phyloP scores from a whole-genome alignment of 2,797 vertebrate genomes.

The Sebastes ruberrimus region DNA sequence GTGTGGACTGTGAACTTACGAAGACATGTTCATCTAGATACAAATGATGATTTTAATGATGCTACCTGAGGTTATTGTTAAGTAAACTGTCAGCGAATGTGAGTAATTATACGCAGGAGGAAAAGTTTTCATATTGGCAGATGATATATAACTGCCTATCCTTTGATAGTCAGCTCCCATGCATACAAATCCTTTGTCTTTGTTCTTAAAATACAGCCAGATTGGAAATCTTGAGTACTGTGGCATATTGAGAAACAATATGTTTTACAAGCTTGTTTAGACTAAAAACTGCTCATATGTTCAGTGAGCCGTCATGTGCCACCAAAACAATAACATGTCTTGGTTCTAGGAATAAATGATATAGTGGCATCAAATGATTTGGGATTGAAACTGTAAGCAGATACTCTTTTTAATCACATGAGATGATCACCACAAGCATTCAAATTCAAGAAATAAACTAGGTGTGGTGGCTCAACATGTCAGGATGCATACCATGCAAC shows the following conservation, averaged over 20 bases:
- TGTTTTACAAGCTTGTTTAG: conserved; percentile 49
- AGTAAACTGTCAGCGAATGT: conserved; percentile 47
- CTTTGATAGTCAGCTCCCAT: conserved; percentile 58
- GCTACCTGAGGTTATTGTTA: conserved; percentile 60
- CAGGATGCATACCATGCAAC: neutral
- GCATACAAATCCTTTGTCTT: conserved; percentile 40
- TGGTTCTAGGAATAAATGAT: neutral
- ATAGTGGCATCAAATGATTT: neutral
- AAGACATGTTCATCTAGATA: conserved; percentile 51
- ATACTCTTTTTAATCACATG: neutral
- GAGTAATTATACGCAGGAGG: conserved; percentile 50
- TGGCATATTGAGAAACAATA: conserved; percentile 30
- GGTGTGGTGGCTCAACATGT: conserved; percentile 3
- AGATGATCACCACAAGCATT: neutral
- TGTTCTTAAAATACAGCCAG: conserved; percentile 51
- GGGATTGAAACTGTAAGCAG: neutral
- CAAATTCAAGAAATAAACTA: neutral
- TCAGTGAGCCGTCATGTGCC: neutral
- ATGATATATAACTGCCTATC: conserved; percentile 29
- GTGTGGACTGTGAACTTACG: conserved; percentile 48
- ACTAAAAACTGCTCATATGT: conserved; percentile 10
- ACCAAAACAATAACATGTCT: conserved; percentile 11
- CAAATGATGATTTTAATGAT: conserved; percentile 71
- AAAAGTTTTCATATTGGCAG: conserved; percentile 54
- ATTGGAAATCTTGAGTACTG: conserved; percentile 32